Base-by-base conservation (phyloP, 2,888 invertebrate genomes). In the Apodemia duryi region DNA sequence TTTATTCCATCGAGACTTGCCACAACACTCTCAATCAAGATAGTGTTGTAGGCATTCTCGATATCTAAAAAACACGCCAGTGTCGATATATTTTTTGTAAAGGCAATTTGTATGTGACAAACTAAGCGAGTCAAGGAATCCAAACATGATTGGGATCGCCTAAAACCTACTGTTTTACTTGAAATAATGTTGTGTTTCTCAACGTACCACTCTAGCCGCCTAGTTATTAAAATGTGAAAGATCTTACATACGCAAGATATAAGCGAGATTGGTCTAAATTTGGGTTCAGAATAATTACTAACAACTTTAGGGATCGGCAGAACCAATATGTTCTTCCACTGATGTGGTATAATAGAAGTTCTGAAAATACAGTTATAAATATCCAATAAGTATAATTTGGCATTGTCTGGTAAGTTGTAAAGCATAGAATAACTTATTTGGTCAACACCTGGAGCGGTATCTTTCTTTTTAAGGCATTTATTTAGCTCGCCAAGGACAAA, bases 391-490 rank as follows among this genome's bases (percentile, higher is more conserved):
- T 52, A 52, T 52, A 52, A 21, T 52, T 52, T 52, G 2, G 52
- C 52, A n/a, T 52, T 21, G 52, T 52, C 52, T 52, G 52, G 52
- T 28, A 52, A 51, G 10, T 51, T 51, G 21, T 51, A 51, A n/a
- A 13, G 21, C 51, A 51, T 51, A 7, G n/a, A 51, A 28, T 52
- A 28, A 52, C 52, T 52, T 2, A 52, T 28, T 52, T 52, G 21
- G 21, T 52, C 52, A 9, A 52, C 9, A 28, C 28, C 52, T 28
- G 52, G 9, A 7, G 52, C 28, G 13, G 52, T 52, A 52, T n/a
- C 52, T 13, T 52, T 52, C 9, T 52, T 52, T 4, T 43, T 52
- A 9, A 52, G 52, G 28, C 28, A 52, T 13, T 52, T 52, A 52
- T 52, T 52, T 52, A n/a, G 21, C 10, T 51, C 51, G 1, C 6